Percentiles rank a stretch among this genome's conserved stretches.
phyloP scores from a whole-genome alignment of 2,888 invertebrate genomes.

The Iselma pallidipennis region DNA sequence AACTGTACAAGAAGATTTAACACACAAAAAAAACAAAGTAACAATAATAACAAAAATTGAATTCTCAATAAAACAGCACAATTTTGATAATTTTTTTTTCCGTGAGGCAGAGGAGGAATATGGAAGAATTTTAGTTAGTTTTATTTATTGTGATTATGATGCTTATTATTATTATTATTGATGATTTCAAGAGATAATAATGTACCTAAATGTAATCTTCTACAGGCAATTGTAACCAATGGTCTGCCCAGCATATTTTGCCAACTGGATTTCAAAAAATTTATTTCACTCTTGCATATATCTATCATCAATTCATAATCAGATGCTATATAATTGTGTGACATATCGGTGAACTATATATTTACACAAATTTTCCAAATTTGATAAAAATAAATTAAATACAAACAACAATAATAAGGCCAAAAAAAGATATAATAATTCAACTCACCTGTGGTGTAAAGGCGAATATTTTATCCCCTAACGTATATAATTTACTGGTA shows the following conservation, averaged over 20 bases:
- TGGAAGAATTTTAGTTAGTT: no score
- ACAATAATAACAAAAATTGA: no score
- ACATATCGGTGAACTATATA: slow-evolving; percentile 92
- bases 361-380: slow-evolving; percentile 21
- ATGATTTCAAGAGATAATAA: slow-evolving; percentile 2
- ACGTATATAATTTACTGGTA: slow-evolving; percentile 95
- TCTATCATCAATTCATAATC: slow-evolving; percentile 98
- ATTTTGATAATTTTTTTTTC: no score
- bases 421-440: slow-evolving; percentile 7
- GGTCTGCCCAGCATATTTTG: slow-evolving; percentile 97
- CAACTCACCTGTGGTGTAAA: slow-evolving; percentile 94
- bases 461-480: slow-evolving; percentile 95
- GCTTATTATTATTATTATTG: neutral
- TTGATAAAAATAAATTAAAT: no score
- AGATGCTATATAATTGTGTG: slow-evolving; percentile 97
- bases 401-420: slow-evolving; percentile 15
- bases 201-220: slow-evolving; percentile 87
- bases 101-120: no score
- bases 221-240: slow-evolving; percentile 87
- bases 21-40: no score
- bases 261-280: slow-evolving; percentile 98
- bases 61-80: no score
- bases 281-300: slow-evolving; percentile 95
- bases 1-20: neutral
- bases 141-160: slow-evolving; percentile 1